Conservation (phyloP, 2,888 invertebrate genomes). For the Himalopsyche anomala region DNA sequence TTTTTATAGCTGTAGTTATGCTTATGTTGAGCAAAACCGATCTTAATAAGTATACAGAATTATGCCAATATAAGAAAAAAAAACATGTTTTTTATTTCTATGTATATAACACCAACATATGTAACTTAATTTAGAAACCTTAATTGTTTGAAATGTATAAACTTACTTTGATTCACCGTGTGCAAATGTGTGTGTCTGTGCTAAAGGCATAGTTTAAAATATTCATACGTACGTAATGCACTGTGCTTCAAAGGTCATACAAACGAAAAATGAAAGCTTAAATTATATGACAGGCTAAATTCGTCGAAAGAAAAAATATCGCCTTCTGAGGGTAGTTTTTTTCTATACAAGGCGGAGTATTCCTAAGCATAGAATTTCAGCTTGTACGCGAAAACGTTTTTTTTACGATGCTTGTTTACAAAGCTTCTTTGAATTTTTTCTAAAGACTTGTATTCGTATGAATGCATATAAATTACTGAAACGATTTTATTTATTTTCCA, state of each 20-base stretch:
- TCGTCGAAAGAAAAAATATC: not conserved
- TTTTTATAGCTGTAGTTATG: too few species aligned
- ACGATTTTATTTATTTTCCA: not conserved
- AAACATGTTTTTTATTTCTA: too few species aligned
- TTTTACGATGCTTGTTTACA: not conserved
- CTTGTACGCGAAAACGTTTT: not conserved
- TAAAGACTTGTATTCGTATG: not conserved
- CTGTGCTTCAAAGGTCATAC: conserved; percentile 24
- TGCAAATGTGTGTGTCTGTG: not conserved
- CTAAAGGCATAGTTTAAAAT: not conserved
- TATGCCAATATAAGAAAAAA: too few species aligned
- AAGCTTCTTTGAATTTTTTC: not conserved
- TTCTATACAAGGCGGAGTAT: not conserved
- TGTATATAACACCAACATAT: too few species aligned
- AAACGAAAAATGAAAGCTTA: conserved; percentile 1
- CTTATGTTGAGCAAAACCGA: too few species aligned
- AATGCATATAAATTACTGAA: not conserved
- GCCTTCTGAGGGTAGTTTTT: not conserved
- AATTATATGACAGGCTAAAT: not conserved
- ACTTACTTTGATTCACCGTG: not conserved
- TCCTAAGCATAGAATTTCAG: not conserved
- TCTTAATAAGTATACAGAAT: too few species aligned
- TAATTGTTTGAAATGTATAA: too few species aligned
- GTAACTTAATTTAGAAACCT: too few species aligned
- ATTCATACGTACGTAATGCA: conserved; percentile 12